phyloP scores from a whole-genome alignment of 2,113 vertebrate species.

The Grammomys dolichurus region DNA sequence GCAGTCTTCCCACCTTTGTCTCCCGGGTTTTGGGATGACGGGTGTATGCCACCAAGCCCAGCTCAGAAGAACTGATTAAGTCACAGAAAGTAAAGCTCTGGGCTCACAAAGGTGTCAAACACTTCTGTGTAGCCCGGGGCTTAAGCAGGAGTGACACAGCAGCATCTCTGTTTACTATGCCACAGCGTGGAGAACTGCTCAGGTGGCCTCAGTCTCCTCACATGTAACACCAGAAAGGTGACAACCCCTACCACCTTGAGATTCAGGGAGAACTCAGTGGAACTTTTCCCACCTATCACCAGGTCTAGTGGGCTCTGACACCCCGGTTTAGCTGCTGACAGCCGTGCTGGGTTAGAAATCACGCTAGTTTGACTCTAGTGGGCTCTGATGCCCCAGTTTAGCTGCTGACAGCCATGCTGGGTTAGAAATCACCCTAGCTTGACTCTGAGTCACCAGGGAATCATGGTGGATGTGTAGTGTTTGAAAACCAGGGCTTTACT shows the following conservation, averaged over 20 bases:
- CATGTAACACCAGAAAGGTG: fast-evolving
- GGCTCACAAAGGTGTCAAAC: not conserved
- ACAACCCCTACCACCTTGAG: fast-evolving
- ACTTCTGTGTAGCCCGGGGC: fast-evolving
- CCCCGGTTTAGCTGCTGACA: not conserved
- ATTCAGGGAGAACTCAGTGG: fast-evolving
- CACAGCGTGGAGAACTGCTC: too few species aligned
- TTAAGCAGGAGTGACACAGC: fast-evolving
- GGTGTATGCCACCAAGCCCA: not conserved
- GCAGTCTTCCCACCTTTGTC: not conserved
- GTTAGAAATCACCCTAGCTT: fast-evolving
- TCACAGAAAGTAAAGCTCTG: not conserved
- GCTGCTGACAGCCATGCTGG: not conserved
- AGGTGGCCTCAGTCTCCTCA: not conserved
- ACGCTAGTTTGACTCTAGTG: not conserved
- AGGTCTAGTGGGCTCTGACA: too few species aligned
- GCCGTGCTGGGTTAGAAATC: fast-evolving
- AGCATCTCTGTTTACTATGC: not conserved
- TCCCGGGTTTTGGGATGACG: not conserved
- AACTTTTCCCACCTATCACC: fast-evolving
- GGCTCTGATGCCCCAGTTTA: not conserved
- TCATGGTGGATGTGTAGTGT: fast-evolving
- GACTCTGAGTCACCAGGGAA: not conserved
- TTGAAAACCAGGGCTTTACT: not conserved
- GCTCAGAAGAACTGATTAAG: not conserved